Base-by-base conservation (phyloP, 2,113 vertebrate species). In the Chlamydotis undulata region DNA sequence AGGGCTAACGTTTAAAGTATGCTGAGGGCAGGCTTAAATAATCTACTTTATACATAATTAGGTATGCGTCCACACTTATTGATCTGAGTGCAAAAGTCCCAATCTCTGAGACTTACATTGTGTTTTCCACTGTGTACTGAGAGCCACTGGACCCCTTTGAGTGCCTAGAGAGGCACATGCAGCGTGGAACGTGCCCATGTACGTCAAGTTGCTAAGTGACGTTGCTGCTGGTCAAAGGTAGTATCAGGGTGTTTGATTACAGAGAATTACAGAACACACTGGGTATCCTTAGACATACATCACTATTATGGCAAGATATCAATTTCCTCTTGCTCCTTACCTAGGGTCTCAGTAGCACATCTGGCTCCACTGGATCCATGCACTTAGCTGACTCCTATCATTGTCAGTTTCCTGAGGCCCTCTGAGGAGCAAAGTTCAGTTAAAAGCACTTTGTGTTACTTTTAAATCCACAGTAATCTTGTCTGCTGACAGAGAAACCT, bases 251-350 rank as follows among this genome's bases (percentile, higher is more conserved):
- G 0, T 91, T 82, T 2, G 4, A 23, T 69, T 39, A 28, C 41
- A 79, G 28, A 56, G 26, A 2, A 3, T 25, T 69, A 53, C 0
- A 1, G 73, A 93, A 45, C 12, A 41, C 0, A 0, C 8, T 16
- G 8, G 6, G 8, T 61, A 37, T 73, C 64, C 56, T 63, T 63
- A 80, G 52, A 14, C 2, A 1, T 67, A 14, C 2, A 1, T 67
- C 21, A 8, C 17, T 55, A 18, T 67, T 63, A 52, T 14, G 71
- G 29, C 47, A 80, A 90, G 43, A 26, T 18, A 57, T 4, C 17
- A 21, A 1, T 73, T 89, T 90, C 8, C 12, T 67, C 52, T 59
- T 6, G 0, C n/a, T 73, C 19, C 53, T 79, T 91, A 68, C 31
- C 4, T 39, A 61, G 26, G 31, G 4, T 45, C 2, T 0, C 70